A percentile compares a stretch with the other conserved stretches of the same genome.
These are phyloP conservation scores for Serripes groenlandicus DNA, from an alignment of 2,888 invertebrate species.

Conservation along the genomic window DNA sequence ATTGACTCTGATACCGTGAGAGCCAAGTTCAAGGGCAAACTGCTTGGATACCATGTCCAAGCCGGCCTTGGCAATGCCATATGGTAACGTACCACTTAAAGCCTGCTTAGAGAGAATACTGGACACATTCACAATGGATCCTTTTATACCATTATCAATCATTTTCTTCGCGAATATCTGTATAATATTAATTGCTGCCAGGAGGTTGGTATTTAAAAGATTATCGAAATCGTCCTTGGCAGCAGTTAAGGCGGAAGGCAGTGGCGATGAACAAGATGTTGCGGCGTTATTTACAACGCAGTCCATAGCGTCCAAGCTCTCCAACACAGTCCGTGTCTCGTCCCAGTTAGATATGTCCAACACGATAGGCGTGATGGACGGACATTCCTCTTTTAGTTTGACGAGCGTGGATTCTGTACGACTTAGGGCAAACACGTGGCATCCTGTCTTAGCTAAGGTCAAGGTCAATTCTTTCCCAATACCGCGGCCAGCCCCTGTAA, in stretches of 20 bases:
- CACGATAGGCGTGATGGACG: neutral
- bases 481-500: neutral
- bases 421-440: neutral
- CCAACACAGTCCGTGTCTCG: neutral
- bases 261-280: neutral
- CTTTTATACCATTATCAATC: neutral
- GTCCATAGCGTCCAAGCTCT: neutral
- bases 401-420: neutral
- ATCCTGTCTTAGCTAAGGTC: neutral
- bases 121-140: neutral
- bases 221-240: neutral
- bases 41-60: constrained; percentile 89
- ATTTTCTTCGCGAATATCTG: neutral
- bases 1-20: constrained; percentile 93
- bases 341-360: neutral
- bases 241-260: neutral
- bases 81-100: no score
- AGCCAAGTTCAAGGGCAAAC: constrained; percentile 95
- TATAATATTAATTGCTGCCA: neutral
- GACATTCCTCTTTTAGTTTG: neutral
- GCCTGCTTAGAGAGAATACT: neutral
- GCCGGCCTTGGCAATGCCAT: neutral
- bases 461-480: neutral
- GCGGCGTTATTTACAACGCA: neutral
- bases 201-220: neutral